Base-by-base conservation (phyloP, 2,888 invertebrate genomes). In the Yponomeuta cagnagella region DNA sequence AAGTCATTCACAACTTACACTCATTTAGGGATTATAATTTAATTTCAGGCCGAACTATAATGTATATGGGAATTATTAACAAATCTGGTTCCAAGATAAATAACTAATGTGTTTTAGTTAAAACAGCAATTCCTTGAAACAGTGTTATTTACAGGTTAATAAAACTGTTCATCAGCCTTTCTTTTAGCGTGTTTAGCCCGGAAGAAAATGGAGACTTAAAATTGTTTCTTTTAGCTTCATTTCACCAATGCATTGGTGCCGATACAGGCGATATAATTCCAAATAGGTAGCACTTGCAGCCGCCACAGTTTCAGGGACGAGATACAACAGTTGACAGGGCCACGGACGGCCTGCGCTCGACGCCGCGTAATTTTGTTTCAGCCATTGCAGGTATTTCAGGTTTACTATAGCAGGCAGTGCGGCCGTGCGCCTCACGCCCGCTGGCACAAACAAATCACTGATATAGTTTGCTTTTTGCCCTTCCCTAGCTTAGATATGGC, bases 401-500 rank as follows among this genome's bases (percentile, higher is more conserved):
- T 89, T 88, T 89, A 88, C 84, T 89, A 91, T 90, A 58, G 90
- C 89, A 87, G 84, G 80, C 86, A 87, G 89, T 87, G 89, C 87
- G 87, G 78, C 52, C 52, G 52, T 58, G 52, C 12, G 79, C 79
- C 77, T 80, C 88, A 87, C 89, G 89, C 88, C 89, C 88, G 76
- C 80, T 80, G 80, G 79, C 79, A 80, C 84, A 79, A 84, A 87
- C 87, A 88, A 86, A 85, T 92, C 88, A 92, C 91, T 92, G 89
- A 92, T 89, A 88, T 87, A 89, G 92, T 92, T 90, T 92, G 92
- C 92, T 93, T 93, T 93, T 87, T 93, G 92, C 92, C 92, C 91
- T 89, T 92, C 91, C 92, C 90, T 93, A 93, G 93, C 93, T 85
- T 93, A 93, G 93, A 93, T 93, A 85, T 92, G 93, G 93, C 92